phyloP scores from a whole-genome alignment of 2,888 invertebrate genomes.

The Parasteatoda lunata region DNA sequence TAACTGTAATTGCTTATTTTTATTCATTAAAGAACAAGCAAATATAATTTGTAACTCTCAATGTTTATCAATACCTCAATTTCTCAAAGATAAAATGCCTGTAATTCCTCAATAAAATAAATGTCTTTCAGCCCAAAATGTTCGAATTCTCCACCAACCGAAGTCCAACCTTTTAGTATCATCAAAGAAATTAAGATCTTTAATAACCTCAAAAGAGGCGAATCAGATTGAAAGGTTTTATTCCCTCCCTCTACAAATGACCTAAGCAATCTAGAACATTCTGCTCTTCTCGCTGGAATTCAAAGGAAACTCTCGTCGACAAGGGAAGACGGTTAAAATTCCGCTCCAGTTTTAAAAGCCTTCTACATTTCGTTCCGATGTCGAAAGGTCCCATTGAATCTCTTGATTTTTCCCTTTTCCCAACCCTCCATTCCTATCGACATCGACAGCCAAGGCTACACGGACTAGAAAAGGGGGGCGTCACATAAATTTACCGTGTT shows the following conservation, averaged over 20 bases:
- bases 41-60: no score
- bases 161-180: neutral
- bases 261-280: slow-evolving; percentile 1
- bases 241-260: neutral
- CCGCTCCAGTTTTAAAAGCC: neutral
- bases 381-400: slow-evolving; percentile 3
- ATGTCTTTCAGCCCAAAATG: no score
- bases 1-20: no score
- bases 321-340: neutral
- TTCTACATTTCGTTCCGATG: neutral
- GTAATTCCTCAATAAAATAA: no score
- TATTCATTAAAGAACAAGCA: no score
- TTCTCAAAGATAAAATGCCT: no score
- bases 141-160: no score
- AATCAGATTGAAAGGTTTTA: neutral
- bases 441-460: neutral
- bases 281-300: neutral
- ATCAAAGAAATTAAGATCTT: slow-evolving; percentile 2
- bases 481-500: slow-evolving; percentile 15
- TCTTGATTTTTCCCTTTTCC: neutral
- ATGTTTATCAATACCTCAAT: no score
- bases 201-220: neutral
- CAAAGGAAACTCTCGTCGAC: slow-evolving; percentile 6
- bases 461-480: neutral
- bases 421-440: neutral